phyloP scores from a whole-genome alignment of 2,797 vertebrate genomes.

The Sebastes glaucus region DNA sequence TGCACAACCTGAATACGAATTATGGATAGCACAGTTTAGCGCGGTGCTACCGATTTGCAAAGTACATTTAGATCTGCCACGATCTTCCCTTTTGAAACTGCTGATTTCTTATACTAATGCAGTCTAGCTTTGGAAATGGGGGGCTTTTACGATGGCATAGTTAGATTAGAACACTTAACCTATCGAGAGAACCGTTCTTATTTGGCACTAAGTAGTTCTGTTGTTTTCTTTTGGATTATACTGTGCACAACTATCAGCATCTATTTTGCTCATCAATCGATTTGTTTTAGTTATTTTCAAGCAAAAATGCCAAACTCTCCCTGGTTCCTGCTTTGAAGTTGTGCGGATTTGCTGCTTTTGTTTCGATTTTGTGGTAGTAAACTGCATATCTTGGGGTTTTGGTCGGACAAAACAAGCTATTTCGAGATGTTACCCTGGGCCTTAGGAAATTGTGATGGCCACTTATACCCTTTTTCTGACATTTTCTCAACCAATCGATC shows the following conservation, averaged over 20 bases:
- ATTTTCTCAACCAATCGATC: neutral
- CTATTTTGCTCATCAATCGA: neutral
- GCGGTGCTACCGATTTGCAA: neutral
- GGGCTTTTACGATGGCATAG: neutral
- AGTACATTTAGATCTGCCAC: neutral
- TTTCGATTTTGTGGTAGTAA: neutral
- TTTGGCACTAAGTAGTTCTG: neutral
- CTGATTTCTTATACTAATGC: neutral
- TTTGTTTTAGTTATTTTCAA: neutral
- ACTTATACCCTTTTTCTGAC: neutral
- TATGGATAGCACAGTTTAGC: neutral
- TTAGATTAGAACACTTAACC: neutral
- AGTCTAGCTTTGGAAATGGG: neutral
- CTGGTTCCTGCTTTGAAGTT: neutral
- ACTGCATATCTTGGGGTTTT: constrained; percentile 8
- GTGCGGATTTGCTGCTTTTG: neutral
- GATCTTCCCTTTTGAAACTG: neutral
- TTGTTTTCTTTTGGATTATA: neutral
- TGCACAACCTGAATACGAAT: neutral
- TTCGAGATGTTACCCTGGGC: neutral
- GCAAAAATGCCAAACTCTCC: neutral
- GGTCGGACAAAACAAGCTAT: constrained; percentile 5
- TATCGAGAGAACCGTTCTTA: neutral
- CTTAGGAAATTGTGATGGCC: neutral
- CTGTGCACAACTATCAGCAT: neutral